Conservation (phyloP, 2,113 vertebrate genomes). For the Hystrix brachyura region DNA sequence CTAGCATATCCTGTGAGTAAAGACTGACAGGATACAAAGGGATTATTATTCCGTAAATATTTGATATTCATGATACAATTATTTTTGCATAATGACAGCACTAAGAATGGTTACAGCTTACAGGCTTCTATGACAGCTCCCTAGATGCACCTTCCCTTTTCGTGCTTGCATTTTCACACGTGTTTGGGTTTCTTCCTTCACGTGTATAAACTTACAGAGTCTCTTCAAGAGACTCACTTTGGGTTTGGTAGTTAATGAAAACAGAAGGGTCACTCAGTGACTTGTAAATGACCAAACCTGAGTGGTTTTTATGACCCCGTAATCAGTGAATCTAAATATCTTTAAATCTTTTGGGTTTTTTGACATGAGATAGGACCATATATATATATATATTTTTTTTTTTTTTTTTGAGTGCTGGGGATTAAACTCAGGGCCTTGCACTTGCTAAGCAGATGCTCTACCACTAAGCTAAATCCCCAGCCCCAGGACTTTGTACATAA, state of each 20-base stretch:
- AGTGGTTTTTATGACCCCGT: not conserved
- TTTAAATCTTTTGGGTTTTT: not conserved
- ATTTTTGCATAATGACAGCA: slow-evolving; percentile 38
- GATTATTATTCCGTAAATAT: slow-evolving; percentile 33
- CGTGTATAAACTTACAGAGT: not conserved
- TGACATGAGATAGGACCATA: not conserved
- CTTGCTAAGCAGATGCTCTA: too few relatives aligned
- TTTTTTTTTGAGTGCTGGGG: too few relatives aligned
- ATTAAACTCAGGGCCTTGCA: too few relatives aligned
- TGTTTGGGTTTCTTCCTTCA: not conserved
- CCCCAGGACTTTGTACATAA: not conserved
- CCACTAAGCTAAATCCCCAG: too few relatives aligned
- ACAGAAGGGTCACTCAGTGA: slow-evolving; percentile 20
- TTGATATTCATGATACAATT: slow-evolving; percentile 3
- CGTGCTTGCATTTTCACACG: not conserved
- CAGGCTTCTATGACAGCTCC: slow-evolving; percentile 15
- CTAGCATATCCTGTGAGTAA: not conserved
- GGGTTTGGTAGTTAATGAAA: slow-evolving; percentile 47
- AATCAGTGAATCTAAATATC: slow-evolving; percentile 44
- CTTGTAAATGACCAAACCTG: not conserved
- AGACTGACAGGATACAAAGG: slow-evolving; percentile 11
- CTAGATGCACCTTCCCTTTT: not conserved
- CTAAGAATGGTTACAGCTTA: not conserved
- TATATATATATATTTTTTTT: not conserved
- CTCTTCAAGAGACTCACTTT: slow-evolving; percentile 31